phyloP scores from a whole-genome alignment of 35 echinoderm and acorn worm genomes.

The Anneissia japonica region DNA sequence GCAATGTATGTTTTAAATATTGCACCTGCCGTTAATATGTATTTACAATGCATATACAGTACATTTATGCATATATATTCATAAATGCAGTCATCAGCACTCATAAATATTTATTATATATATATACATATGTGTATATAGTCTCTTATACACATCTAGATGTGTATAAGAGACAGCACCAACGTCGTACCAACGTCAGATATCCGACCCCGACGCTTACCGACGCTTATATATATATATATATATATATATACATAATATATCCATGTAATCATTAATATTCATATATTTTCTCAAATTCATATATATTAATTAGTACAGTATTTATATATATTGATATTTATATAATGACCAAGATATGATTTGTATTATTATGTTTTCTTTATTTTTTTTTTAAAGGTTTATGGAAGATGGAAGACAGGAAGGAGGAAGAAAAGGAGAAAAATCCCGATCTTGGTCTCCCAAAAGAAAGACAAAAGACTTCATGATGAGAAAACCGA shows the following conservation, averaged over 20 bases:
- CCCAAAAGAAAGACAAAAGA: slow-evolving; percentile 16
- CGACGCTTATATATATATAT: not conserved
- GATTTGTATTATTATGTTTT: not conserved
- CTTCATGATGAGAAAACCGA: slow-evolving; percentile 42
- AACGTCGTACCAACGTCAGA: not conserved
- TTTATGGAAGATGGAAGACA: slow-evolving; percentile 59
- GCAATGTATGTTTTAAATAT: too few relatives aligned
- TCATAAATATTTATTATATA: too few relatives aligned
- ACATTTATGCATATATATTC: too few relatives aligned
- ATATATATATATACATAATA: not conserved
- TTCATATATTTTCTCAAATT: not conserved
- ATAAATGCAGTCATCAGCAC: too few relatives aligned
- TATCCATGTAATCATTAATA: not conserved
- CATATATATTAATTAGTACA: not conserved
- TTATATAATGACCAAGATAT: not conserved
- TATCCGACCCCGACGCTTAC: not conserved
- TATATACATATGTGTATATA: too few relatives aligned
- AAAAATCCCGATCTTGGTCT: slow-evolving; percentile 68
- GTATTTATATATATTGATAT: not conserved
- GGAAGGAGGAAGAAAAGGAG: slow-evolving; percentile 57
- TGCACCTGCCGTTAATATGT: too few relatives aligned
- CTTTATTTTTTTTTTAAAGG: slow-evolving; percentile 41
- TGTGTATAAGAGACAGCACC: too few relatives aligned
- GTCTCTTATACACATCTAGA: too few relatives aligned
- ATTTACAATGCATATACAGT: too few relatives aligned